Conservation (phyloP, 2,888 invertebrate genomes). For the Trilocha varians region DNA sequence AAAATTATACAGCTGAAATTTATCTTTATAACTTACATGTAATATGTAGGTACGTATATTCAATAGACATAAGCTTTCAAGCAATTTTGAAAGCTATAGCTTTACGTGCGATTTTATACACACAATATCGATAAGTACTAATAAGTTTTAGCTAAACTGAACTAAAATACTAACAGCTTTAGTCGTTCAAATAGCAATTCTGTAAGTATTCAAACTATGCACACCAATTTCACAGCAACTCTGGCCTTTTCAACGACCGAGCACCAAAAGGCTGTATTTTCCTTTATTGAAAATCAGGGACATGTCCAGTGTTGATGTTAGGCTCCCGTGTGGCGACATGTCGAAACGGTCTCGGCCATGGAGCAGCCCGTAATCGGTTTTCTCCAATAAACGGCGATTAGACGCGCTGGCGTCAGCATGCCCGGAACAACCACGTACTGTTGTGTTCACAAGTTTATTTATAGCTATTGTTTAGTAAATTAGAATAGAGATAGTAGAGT, state of each 20-base stretch:
- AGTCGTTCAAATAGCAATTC: too few relatives aligned
- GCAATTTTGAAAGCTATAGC: too few relatives aligned
- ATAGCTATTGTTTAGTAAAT: neutral
- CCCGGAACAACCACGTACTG: constrained; percentile 43
- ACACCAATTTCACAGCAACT: neutral
- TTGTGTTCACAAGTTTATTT: constrained; percentile 20
- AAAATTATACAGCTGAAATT: too few relatives aligned
- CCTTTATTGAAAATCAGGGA: neutral
- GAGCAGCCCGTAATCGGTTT: constrained; percentile 63
- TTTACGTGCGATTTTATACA: too few relatives aligned
- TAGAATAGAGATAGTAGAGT: neutral
- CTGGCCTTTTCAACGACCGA: neutral
- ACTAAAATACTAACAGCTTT: too few relatives aligned
- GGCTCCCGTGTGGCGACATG: constrained; percentile 48
- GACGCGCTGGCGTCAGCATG: constrained; percentile 71
- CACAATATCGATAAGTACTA: too few relatives aligned
- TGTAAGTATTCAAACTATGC: too few relatives aligned
- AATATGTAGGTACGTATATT: too few relatives aligned
- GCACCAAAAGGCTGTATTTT: neutral
- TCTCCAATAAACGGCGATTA: constrained; percentile 73
- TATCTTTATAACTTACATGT: too few relatives aligned
- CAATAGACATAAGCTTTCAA: too few relatives aligned
- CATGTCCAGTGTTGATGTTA: neutral
- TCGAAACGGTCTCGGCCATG: constrained; percentile 59
- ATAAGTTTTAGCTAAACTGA: too few relatives aligned